A percentile compares a stretch with the other conserved stretches of the same genome.
Evolutionary conservation across 2,797 vertebrate genomes (phyloP).

Genomic region (Anas capensis): DNA sequence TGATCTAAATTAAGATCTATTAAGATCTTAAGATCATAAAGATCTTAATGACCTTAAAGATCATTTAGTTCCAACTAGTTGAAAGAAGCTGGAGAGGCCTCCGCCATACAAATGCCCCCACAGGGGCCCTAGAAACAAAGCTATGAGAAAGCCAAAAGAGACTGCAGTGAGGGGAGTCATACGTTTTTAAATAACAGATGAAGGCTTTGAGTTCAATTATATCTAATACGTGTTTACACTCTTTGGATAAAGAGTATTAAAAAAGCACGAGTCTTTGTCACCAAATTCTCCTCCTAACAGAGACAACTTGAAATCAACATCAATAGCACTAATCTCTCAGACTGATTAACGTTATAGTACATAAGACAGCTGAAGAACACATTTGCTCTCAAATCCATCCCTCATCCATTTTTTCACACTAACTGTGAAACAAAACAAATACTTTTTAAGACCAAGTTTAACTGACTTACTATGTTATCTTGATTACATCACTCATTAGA

Average conservation of each 20-base stretch:
- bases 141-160: background rate
- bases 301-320: background rate
- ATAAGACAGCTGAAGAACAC: background rate
- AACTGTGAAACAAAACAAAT: background rate
- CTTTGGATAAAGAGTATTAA: background rate
- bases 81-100: background rate
- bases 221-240: background rate
- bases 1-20: too few species aligned
- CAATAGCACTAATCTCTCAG: background rate
- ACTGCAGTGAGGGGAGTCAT: background rate
- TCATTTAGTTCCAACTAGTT: background rate
- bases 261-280: background rate
- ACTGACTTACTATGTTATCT: background rate
- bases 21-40: too few species aligned
- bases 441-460: background rate
- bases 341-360: background rate
- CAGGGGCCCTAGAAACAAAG: background rate
- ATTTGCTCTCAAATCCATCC: background rate
- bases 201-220: background rate
- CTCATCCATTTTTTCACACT: background rate
- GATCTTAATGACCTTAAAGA: background rate
- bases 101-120: rapidly evolving
- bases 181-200: background rate
- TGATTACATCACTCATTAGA: background rate
- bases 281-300: background rate